Percentiles rank a stretch among this genome's conserved stretches.
phyloP scores from a whole-genome alignment of 2,888 invertebrate species.

The Mesorhabditis spiculigera region DNA sequence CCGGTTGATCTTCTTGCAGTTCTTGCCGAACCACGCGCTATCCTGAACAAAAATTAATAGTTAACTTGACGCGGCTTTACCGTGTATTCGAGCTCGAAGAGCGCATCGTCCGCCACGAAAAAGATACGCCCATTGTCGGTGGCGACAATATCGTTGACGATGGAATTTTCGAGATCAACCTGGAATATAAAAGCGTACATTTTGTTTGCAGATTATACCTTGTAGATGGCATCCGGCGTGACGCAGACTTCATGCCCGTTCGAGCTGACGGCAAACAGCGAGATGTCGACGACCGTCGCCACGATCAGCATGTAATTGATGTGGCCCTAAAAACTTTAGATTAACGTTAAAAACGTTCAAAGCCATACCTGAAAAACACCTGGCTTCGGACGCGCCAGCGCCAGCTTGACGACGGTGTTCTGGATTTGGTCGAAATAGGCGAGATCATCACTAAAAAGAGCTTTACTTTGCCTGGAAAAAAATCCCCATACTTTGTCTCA shows the following conservation, averaged over 20 bases:
- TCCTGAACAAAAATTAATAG: constrained; percentile 9
- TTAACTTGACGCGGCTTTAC: constrained; percentile 58
- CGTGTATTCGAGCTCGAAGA: constrained; percentile 92
- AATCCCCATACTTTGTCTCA: constrained; percentile 72
- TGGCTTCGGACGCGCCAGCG: constrained; percentile 78
- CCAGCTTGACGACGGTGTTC: constrained; percentile 89
- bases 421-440: constrained; percentile 93
- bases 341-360: not conserved
- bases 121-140: constrained; percentile 83
- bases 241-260: constrained; percentile 24
- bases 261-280: constrained; percentile 74
- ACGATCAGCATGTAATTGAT: constrained; percentile 85
- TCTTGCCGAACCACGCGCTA: constrained; percentile 66
- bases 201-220: constrained; percentile 63
- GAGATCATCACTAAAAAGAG: constrained; percentile 74
- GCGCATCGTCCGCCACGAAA: constrained; percentile 87
- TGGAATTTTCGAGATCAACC: constrained; percentile 45
- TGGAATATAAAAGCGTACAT: constrained; percentile 16
- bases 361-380: constrained; percentile 50
- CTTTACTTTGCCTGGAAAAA: not conserved
- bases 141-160: constrained; percentile 68
- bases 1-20: constrained; percentile 89
- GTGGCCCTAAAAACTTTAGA: constrained; percentile 65
- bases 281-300: constrained; percentile 90
- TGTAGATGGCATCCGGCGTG: constrained; percentile 69